These are phyloP conservation scores for Meandrina meandrites DNA, from an alignment of 92 coral and sea anemone genomes.

Conservation along the genomic window DNA sequence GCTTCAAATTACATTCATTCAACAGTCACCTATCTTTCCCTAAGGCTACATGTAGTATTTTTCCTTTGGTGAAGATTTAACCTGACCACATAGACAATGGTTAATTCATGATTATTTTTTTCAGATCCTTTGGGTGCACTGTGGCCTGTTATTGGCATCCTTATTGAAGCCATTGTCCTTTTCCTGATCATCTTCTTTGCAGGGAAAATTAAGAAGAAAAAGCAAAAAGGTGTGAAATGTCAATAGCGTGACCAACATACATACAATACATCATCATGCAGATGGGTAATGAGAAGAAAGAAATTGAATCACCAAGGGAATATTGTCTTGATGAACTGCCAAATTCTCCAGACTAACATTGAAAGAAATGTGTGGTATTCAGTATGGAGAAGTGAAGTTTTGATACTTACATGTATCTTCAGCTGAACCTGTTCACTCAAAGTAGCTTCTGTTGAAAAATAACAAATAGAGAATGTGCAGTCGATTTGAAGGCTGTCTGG, in stretches of 20 bases:
- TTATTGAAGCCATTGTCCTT: conserved; percentile 73
- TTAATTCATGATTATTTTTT: background rate
- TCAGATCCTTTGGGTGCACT: conserved; percentile 86
- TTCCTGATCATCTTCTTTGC: conserved; percentile 55
- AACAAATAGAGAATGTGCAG: no score
- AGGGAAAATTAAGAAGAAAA: conserved; percentile 59
- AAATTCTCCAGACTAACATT: background rate
- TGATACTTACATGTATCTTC: background rate
- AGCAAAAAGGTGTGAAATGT: conserved; percentile 38
- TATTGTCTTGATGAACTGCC: background rate
- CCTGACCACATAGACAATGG: no score
- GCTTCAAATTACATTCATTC: no score
- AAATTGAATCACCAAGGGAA: background rate
- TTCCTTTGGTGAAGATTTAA: no score
- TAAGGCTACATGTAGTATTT: no score
- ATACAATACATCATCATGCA: background rate
- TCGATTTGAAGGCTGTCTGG: no score
- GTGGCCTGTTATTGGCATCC: conserved; percentile 93
- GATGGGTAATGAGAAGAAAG: background rate
- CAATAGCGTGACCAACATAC: background rate
- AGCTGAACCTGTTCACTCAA: no score
- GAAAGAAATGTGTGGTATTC: background rate
- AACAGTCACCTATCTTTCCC: no score
- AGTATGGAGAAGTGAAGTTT: background rate
- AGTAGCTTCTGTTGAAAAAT: no score